These are phyloP conservation scores for Eupelmus urozonus DNA, from an alignment of 2,888 invertebrate genomes.

Conservation along the genomic window DNA sequence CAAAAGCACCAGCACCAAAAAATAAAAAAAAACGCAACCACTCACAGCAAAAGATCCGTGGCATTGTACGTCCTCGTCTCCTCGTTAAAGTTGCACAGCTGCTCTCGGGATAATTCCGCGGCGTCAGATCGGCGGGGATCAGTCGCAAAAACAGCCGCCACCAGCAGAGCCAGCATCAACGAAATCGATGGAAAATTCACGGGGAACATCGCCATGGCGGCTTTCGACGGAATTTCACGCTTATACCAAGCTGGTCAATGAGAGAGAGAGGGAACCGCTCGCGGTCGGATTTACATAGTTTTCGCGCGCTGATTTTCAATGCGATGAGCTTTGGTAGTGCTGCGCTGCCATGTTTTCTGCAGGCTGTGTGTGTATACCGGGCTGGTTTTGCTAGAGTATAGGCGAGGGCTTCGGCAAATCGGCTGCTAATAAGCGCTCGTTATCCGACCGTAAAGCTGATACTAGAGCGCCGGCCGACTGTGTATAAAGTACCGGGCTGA, in stretches of 20 bases:
- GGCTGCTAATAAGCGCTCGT: slow-evolving; percentile 57
- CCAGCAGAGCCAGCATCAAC: slow-evolving; percentile 10
- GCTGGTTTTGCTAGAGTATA: neutral
- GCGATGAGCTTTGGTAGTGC: neutral
- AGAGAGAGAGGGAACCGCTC: neutral
- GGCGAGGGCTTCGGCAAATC: slow-evolving; percentile 43
- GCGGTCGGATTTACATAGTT: slow-evolving; percentile 55
- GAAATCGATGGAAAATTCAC: slow-evolving; percentile 48
- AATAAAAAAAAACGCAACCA: slow-evolving; percentile 17
- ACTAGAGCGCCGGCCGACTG: slow-evolving; percentile 1
- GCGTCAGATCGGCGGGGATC: neutral
- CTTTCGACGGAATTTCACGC: neutral
- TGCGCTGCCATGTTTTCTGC: slow-evolving; percentile 5
- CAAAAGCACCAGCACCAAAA: no score
- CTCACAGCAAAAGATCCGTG: slow-evolving; percentile 70
- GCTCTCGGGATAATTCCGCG: slow-evolving; percentile 24
- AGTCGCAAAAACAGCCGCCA: slow-evolving; percentile 20
- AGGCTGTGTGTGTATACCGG: no score
- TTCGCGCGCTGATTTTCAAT: slow-evolving; percentile 48
- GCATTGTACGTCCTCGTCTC: slow-evolving; percentile 65
- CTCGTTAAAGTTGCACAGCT: slow-evolving; percentile 64
- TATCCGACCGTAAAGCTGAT: slow-evolving; percentile 50
- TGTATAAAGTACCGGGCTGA: slow-evolving; percentile 38
- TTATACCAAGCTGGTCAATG: slow-evolving; percentile 4
- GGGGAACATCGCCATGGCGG: slow-evolving; percentile 4